phyloP scores from a whole-genome alignment of 1,140 invertebrate genomes.

The Calephelis virginiensis region DNA sequence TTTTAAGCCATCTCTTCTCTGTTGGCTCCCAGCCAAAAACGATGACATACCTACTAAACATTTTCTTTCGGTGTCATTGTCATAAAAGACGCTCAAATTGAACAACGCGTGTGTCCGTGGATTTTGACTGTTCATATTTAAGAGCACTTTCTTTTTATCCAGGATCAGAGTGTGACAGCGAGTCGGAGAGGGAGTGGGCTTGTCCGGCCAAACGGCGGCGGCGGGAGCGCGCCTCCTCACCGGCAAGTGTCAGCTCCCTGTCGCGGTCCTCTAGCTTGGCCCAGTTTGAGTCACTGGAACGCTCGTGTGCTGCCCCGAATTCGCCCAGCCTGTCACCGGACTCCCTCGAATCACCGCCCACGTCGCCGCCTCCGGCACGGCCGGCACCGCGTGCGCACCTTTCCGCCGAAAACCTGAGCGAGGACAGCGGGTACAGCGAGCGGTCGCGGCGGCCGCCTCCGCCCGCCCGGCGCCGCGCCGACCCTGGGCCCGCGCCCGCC shows the following conservation, averaged over 20 bases:
- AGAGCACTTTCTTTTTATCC: constrained; percentile 23
- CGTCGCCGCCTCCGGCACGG: constrained; percentile 59
- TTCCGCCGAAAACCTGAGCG: constrained; percentile 86
- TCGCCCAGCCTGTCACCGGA: constrained; percentile 69
- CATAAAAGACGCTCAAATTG: constrained; percentile 50
- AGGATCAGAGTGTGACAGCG: constrained; percentile 77
- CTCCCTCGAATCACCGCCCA: constrained; percentile 66
- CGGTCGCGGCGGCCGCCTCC: constrained; percentile 58
- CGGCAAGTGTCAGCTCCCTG: constrained; percentile 74
- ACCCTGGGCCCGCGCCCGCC: constrained; percentile 47
- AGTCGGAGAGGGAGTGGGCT: constrained; percentile 87
- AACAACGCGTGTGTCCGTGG: constrained; percentile 30
- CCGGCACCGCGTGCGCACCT: constrained; percentile 73
- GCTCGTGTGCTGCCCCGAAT: constrained; percentile 79
- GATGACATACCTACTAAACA: constrained; percentile 23
- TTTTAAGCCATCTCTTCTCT: constrained; percentile 16
- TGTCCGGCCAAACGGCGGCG: constrained; percentile 88
- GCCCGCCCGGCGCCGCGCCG: constrained; percentile 43
- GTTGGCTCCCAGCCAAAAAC: constrained; percentile 13
- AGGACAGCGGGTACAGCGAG: constrained; percentile 86
- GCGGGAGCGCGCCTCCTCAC: constrained; percentile 68
- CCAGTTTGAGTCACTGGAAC: constrained; percentile 89
- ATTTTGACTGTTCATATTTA: background rate
- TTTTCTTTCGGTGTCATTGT: constrained; percentile 60
- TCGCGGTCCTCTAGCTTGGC: constrained; percentile 87